These are phyloP conservation scores for Limnephilus lunatus DNA, from an alignment of 2,888 invertebrate species.

Conservation along the genomic window DNA sequence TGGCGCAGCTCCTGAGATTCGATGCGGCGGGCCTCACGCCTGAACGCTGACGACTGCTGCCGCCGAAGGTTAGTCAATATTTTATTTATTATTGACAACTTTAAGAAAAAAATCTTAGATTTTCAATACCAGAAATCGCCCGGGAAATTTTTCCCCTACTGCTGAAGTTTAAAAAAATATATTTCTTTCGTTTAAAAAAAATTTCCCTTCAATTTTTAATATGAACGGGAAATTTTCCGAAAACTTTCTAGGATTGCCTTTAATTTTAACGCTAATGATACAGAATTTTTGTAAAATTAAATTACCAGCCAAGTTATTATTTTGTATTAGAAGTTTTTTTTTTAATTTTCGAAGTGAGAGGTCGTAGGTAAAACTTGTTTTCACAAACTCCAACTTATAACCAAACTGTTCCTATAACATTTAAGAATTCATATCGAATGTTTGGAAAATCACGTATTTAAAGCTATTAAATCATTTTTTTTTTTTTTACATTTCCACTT, in stretches of 20 bases:
- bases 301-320: neutral
- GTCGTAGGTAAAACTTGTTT: neutral
- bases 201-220: no score
- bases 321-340: neutral
- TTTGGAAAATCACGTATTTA: no score
- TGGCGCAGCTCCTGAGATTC: conserved; percentile 75
- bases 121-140: neutral
- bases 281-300: no score
- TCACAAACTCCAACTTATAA: no score
- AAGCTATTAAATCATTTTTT: no score
- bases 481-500: no score
- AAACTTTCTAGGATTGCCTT: no score
- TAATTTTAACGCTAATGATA: no score
- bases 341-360: neutral
- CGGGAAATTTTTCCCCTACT: neutral
- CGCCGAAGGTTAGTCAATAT: conserved; percentile 71
- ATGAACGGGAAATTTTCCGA: no score
- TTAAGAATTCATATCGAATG: no score
- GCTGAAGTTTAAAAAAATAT: neutral
- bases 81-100: neutral
- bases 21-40: conserved; percentile 76
- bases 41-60: conserved; percentile 78
- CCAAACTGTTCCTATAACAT: no score
- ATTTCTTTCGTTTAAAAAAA: no score
- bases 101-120: neutral